phyloP scores from a whole-genome alignment of 2,113 vertebrate genomes.

The Protobothrops flavoviridis region DNA sequence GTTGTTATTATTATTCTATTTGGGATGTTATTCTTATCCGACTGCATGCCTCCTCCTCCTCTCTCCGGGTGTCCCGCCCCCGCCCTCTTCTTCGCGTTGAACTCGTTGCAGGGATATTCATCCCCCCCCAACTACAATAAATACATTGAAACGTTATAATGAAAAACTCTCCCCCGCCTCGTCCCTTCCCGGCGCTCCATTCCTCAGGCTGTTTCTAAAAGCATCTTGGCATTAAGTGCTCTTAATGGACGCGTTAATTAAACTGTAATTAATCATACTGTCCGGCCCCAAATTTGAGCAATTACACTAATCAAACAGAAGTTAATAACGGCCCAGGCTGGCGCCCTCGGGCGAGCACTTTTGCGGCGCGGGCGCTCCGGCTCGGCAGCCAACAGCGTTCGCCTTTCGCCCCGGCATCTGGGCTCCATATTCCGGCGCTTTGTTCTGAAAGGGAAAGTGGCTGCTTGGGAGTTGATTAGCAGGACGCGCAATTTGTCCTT shows the following conservation, averaged over 20 bases:
- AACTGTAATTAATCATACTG: conserved; percentile 89
- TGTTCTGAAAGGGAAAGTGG: conserved; percentile 16
- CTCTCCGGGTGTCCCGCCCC: background rate
- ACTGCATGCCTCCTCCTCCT: background rate
- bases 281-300: conserved; percentile 81
- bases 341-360: conserved; percentile 75
- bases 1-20: background rate
- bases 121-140: background rate
- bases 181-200: background rate
- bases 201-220: conserved; percentile 48
- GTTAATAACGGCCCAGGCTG: conserved; percentile 75
- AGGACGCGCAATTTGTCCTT: conserved; percentile 48
- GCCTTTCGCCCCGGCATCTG: conserved; percentile 46
- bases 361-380: conserved; percentile 37
- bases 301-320: conserved; percentile 84
- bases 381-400: conserved; percentile 48
- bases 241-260: conserved; percentile 84
- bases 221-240: conserved; percentile 68
- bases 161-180: background rate
- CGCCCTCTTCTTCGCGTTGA: background rate
- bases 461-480: background rate
- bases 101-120: background rate
- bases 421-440: conserved; percentile 27
- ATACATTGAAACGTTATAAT: background rate
- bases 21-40: background rate